Evolutionary conservation across 1,140 invertebrate genomes (phyloP), one percentile per base, ranked within the genome.

Genomic region (Pissodes strobi): DNA sequence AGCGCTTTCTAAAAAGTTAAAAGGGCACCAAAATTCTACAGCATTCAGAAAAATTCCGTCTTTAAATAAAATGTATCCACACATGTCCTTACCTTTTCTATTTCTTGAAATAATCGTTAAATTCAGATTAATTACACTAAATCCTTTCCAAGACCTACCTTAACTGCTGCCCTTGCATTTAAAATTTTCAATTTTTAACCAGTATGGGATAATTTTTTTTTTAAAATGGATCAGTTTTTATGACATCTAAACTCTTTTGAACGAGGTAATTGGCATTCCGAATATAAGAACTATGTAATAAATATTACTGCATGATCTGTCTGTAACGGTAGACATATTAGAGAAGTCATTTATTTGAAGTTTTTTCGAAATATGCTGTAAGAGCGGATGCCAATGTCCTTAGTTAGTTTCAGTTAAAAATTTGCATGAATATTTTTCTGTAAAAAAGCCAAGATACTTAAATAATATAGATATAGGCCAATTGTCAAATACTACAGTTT

Each of bases 191-290:
- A 17, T 52, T 52, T 52, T 52, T 17, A 19, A 19, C 4, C 12
- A 21, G 22, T 51, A 30, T 41, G 13, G 13, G 13, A 15, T 12
- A 15, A 25, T 46, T 27, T 51, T 51, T 51, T 55, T 55, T 21
- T 15, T 18, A 53, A 62, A 62, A 62, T 62, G 59, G 48, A 53
- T 53, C 59, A 27, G 25, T 62, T 62, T 62, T 43, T 45, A 39
- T 19, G 34, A 45, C 27, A 43, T 46, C 18, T 1, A 49, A 27
- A 53, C 17, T 19, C 6, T 34, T 37, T 21, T 39, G 25, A 41
- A 60, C 23, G 48, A 64, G 61, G 61, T 64, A 64, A 64, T 64
- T 64, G 61, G 61, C 61, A 64, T 64, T 39, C 61, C 6, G 49
- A 21, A 21, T 9, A n/a, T n/a, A n/a, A n/a, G n/a, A n/a, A n/a